Conservation (phyloP, 2,888 invertebrate genomes). For the Polydrusus pterygomalis region DNA sequence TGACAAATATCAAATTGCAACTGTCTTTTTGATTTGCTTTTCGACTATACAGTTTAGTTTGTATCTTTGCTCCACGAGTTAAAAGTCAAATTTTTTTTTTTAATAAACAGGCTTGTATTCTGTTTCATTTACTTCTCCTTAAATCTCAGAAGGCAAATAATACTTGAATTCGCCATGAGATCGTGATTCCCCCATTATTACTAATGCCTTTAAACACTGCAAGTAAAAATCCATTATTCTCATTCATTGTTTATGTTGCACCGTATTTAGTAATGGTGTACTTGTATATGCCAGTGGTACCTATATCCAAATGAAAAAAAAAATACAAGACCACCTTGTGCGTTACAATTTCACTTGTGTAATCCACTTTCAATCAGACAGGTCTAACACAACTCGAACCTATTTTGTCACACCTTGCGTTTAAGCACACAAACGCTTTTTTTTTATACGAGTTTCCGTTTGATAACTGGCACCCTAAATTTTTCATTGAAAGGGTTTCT, state of each 20-base stretch:
- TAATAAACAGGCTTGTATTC: too few species aligned
- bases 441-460: conserved; percentile 47
- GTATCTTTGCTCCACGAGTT: too few species aligned
- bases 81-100: too few species aligned
- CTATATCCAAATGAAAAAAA: conserved; percentile 29
- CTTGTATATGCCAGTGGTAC: background rate
- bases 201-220: background rate
- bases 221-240: conserved; percentile 1
- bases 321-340: conserved; percentile 45
- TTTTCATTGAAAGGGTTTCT: conserved; percentile 47
- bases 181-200: too few species aligned
- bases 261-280: background rate
- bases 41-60: too few species aligned
- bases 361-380: conserved; percentile 45
- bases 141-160: too few species aligned
- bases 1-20: too few species aligned
- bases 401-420: conserved; percentile 50
- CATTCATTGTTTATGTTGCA: conserved; percentile 2
- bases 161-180: too few species aligned
- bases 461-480: conserved; percentile 48
- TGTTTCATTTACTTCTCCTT: too few species aligned
- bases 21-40: too few species aligned
- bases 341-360: conserved; percentile 48
- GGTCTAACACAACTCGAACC: conserved; percentile 41
- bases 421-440: conserved; percentile 40